phyloP scores from a whole-genome alignment of 2,797 vertebrate genomes.

The Pteropus rufus region DNA sequence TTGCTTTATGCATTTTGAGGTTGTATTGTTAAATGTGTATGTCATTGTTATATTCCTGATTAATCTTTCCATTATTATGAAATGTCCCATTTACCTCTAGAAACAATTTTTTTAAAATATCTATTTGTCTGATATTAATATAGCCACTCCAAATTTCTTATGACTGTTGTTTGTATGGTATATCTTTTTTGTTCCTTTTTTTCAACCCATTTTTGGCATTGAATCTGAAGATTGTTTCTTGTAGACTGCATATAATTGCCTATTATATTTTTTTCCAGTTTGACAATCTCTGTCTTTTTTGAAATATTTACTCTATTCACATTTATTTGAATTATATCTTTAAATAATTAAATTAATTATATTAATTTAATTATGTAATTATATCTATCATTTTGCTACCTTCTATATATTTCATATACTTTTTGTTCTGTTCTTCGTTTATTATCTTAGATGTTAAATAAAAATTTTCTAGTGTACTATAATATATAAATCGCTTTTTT shows the following conservation, averaged over 20 bases:
- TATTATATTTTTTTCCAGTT: not conserved
- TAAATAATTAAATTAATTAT: too few species aligned
- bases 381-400: not conserved
- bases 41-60: not conserved
- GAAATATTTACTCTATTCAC: not conserved
- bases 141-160: not conserved
- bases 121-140: not conserved
- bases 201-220: not conserved
- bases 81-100: not conserved
- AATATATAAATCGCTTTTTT: not conserved
- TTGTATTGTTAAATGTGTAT: not conserved
- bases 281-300: not conserved
- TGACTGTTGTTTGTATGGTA: not conserved
- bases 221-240: not conserved
- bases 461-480: not conserved
- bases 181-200: not conserved
- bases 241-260: not conserved
- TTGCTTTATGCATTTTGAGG: not conserved
- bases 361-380: not conserved
- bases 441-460: not conserved
- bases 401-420: not conserved
- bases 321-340: not conserved
- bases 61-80: not conserved
- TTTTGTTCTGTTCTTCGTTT: not conserved
- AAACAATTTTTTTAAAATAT: not conserved